A percentile compares a stretch with the other conserved stretches of the same genome.
These are phyloP conservation scores for Coenonympha arcania DNA, from an alignment of 2,888 invertebrate species.

Conservation along the genomic window DNA sequence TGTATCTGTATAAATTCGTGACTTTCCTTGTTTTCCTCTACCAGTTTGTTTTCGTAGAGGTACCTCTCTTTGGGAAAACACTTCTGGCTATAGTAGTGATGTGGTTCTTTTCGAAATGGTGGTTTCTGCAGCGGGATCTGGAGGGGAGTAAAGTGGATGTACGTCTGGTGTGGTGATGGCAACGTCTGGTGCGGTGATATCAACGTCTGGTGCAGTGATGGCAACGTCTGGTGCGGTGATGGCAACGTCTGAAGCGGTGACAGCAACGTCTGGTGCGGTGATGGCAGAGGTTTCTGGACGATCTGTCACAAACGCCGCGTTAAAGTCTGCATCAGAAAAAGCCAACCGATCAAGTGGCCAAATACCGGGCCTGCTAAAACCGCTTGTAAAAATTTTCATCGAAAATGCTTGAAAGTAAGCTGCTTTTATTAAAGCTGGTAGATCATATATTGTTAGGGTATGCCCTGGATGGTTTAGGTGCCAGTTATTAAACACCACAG, in stretches of 20 bases:
- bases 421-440: not conserved
- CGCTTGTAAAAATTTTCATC: constrained; percentile 1
- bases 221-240: too few relatives aligned
- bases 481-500: constrained; percentile 39
- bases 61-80: not conserved
- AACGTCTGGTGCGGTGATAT: too few relatives aligned
- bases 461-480: constrained; percentile 16
- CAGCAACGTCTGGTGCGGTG: not conserved
- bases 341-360: constrained; percentile 4
- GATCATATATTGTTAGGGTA: constrained; percentile 1
- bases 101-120: not conserved
- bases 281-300: not conserved
- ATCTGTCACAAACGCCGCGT: not conserved
- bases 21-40: not conserved
- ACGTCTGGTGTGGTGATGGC: not conserved
- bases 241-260: too few relatives aligned
- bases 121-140: not conserved
- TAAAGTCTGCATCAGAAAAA: constrained; percentile 4
- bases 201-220: too few relatives aligned
- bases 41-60: not conserved
- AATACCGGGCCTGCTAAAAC: not conserved
- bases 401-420: constrained; percentile 6
- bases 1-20: not conserved
- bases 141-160: not conserved
- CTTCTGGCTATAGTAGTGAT: not conserved